phyloP scores from a whole-genome alignment of 2,888 invertebrate species.

The Cataglyphis rosenhaueri region DNA sequence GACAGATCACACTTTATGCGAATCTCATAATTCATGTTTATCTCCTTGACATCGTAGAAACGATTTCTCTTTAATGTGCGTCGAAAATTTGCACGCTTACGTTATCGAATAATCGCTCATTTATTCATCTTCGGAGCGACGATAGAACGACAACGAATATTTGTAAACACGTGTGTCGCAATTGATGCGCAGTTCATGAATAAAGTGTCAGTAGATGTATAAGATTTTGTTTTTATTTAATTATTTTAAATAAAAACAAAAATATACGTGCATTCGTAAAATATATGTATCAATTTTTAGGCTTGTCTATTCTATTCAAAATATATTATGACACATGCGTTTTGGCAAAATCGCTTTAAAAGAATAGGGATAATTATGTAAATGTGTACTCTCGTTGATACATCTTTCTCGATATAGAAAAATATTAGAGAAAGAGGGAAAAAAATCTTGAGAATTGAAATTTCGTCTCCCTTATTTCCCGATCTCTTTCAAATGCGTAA shows the following conservation, averaged over 20 bases:
- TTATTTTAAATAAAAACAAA: not conserved
- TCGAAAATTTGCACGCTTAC: not conserved
- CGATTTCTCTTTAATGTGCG: not conserved
- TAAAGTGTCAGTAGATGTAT: not conserved
- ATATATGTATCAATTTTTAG: no score
- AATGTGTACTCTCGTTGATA: not conserved
- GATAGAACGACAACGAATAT: not conserved
- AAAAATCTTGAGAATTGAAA: not conserved
- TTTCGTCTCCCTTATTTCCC: not conserved
- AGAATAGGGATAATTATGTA: not conserved
- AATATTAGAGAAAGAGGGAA: not conserved
- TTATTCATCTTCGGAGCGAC: not conserved
- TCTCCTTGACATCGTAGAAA: not conserved
- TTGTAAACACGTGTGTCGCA: conserved; percentile 6
- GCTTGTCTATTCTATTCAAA: not conserved
- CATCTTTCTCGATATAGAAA: not conserved
- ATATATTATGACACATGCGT: not conserved
- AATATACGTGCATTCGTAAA: not conserved
- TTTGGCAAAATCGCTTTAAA: not conserved
- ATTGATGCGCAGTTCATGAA: not conserved
- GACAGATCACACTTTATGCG: not conserved
- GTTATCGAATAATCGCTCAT: not conserved
- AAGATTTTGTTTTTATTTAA: not conserved
- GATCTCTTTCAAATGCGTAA: not conserved
- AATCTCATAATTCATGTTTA: not conserved